Evolutionary conservation across 1,140 invertebrate genomes (phyloP).

Genomic region (Drosophila ambigua): DNA sequence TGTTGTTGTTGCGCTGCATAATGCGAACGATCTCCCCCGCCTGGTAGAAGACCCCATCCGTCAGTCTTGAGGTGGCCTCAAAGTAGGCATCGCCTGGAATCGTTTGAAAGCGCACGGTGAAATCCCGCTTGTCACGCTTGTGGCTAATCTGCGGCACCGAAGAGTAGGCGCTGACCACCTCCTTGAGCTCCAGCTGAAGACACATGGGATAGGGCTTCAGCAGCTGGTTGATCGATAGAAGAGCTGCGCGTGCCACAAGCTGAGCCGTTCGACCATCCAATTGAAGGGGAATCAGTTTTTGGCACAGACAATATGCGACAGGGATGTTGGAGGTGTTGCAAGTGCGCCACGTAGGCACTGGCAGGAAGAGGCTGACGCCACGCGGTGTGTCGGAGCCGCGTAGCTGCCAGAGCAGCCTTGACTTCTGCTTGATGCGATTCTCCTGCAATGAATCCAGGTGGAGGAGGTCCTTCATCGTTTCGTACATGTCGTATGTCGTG

Average conservation of each 20-base stretch:
- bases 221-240: slow-evolving; percentile 25
- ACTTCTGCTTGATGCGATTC: slow-evolving; percentile 22
- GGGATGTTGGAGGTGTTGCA: slow-evolving; percentile 21
- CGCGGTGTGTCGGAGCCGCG: neutral
- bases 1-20: slow-evolving; percentile 90
- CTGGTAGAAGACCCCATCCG: too few species aligned
- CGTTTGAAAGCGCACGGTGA: neutral
- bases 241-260: neutral
- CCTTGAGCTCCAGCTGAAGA: slow-evolving; percentile 7
- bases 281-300: slow-evolving; percentile 12
- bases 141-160: neutral
- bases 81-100: slow-evolving; percentile 88
- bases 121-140: neutral
- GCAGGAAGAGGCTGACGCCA: slow-evolving; percentile 21
- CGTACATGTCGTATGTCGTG: slow-evolving; percentile 92
- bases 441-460: slow-evolving; percentile 76
- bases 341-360: slow-evolving; percentile 10
- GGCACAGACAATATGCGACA: slow-evolving; percentile 15
- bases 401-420: neutral
- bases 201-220: slow-evolving; percentile 24
- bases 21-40: slow-evolving; percentile 88
- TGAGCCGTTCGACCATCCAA: neutral
- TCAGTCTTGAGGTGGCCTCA: slow-evolving; percentile 84
- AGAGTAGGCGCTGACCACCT: slow-evolving; percentile 22
- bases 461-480: slow-evolving; percentile 86